phyloP scores from a whole-genome alignment of 2,113 vertebrate species.

The Gopherus evgoodei region DNA sequence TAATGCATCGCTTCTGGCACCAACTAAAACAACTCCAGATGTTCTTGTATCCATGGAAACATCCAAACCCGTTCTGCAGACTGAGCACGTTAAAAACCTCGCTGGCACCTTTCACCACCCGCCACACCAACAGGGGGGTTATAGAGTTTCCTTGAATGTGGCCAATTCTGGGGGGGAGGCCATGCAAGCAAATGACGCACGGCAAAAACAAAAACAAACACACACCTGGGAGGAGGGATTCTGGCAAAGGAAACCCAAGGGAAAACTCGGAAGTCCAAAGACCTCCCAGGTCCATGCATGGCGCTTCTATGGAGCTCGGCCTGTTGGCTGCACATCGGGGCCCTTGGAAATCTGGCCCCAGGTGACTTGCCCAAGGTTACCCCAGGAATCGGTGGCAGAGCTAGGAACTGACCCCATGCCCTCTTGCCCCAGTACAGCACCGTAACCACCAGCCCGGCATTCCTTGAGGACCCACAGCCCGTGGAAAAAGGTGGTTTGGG shows the following conservation, averaged over 20 bases:
- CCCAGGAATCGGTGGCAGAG: not conserved
- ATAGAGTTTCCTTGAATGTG: not conserved
- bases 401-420: no score
- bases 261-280: not conserved
- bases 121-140: no score
- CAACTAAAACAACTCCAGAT: no score
- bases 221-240: not conserved
- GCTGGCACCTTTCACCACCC: not conserved
- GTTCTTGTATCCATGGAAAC: no score
- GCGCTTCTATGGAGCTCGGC: not conserved
- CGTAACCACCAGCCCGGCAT: no score
- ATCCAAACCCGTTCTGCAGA: not conserved
- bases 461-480: not conserved
- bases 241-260: not conserved
- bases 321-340: no score
- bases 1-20: not conserved
- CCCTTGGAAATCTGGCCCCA: not conserved
- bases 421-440: not conserved
- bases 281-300: no score
- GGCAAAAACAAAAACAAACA: not conserved
- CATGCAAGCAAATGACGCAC: accelerated
- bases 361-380: not conserved
- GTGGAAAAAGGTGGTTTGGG: no score
- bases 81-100: not conserved
- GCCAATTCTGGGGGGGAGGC: not conserved